Percentiles rank a stretch among this genome's conserved stretches.
Evolutionary conservation across 2,888 invertebrate species (phyloP).

Genomic region (Pharmacophagus antenor): DNA sequence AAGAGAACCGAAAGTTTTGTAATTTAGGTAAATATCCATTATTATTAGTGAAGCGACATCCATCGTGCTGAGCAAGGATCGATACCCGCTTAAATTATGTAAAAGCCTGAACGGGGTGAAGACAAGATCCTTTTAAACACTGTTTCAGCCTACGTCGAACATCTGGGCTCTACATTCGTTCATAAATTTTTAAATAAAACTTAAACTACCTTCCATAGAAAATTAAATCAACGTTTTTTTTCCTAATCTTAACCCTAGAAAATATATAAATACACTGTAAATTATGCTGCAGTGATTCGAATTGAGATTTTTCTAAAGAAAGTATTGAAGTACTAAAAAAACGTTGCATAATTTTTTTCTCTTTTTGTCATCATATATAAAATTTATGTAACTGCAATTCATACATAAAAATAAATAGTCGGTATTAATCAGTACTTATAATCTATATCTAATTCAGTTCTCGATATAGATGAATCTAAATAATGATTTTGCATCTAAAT

Average conservation of each 20-base stretch:
- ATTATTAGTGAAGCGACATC: constrained; percentile 43
- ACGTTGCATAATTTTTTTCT: no score
- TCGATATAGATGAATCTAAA: not conserved
- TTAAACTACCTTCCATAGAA: not conserved
- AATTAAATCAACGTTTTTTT: no score
- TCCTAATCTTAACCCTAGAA: no score
- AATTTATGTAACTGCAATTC: no score
- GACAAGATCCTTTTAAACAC: constrained; percentile 45
- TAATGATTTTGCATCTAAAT: not conserved
- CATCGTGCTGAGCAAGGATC: constrained; percentile 30
- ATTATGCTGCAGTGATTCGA: no score
- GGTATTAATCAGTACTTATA: not conserved
- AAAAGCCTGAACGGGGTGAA: constrained; percentile 40
- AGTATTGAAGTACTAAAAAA: no score
- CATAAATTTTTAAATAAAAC: constrained; percentile 32
- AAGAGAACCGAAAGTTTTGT: constrained; percentile 23
- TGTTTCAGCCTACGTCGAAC: constrained; percentile 39
- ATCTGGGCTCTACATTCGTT: constrained; percentile 34
- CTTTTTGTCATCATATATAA: no score
- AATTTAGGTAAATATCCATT: constrained; percentile 42
- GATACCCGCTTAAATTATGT: constrained; percentile 32
- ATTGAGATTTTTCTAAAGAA: no score
- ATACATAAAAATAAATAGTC: not conserved
- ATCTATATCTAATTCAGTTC: not conserved
- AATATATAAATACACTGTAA: no score